These are phyloP conservation scores for Ennomos fuscantarius DNA, from an alignment of 2,888 invertebrate species.

Conservation along the genomic window DNA sequence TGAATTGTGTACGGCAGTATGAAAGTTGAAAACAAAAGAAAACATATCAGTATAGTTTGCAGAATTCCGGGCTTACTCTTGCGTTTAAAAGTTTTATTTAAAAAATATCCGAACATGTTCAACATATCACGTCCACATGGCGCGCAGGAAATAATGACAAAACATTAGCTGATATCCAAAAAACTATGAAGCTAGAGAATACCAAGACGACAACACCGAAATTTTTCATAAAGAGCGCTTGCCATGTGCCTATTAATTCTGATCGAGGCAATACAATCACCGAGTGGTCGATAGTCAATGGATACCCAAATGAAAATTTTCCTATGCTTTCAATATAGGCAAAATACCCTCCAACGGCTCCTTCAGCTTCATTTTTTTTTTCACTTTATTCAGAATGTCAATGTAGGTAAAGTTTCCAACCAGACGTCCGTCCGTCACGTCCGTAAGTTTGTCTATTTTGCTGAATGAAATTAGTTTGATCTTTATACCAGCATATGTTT, in stretches of 20 bases:
- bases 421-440: too few relatives aligned
- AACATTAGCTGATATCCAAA: constrained; percentile 35
- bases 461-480: constrained; percentile 41
- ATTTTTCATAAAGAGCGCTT: constrained; percentile 29
- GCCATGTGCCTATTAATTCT: constrained; percentile 35
- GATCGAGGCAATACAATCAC: constrained; percentile 34
- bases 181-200: constrained; percentile 36
- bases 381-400: constrained; percentile 42
- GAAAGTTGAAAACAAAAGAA: constrained; percentile 46
- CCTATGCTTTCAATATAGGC: constrained; percentile 12
- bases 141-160: constrained; percentile 42
- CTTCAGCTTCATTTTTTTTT: constrained; percentile 44
- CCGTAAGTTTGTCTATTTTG: constrained; percentile 42
- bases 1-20: constrained; percentile 49
- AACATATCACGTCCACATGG: constrained; percentile 39
- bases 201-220: constrained; percentile 16
- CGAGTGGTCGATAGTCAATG: constrained; percentile 37
- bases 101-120: constrained; percentile 50
- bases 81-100: constrained; percentile 42
- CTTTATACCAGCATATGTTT: constrained; percentile 36
- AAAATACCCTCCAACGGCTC: constrained; percentile 46
- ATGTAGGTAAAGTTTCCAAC: constrained; percentile 34
- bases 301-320: constrained; percentile 40
- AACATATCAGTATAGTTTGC: constrained; percentile 40
- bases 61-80: constrained; percentile 37